These are phyloP conservation scores for Chrysina gloriosa DNA, from an alignment of 2,888 invertebrate species.

Conservation along the genomic window DNA sequence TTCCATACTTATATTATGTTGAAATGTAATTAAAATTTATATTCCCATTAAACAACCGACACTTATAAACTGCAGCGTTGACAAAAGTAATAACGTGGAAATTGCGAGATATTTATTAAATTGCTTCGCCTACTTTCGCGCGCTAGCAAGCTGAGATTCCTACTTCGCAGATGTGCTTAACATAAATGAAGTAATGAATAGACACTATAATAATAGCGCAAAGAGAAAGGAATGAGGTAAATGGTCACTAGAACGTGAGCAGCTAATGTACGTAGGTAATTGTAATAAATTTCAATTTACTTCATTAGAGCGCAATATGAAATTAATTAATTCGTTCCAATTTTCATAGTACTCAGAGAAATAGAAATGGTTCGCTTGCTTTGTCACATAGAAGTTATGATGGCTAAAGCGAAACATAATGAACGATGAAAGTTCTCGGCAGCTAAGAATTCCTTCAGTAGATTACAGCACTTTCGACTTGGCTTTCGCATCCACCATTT, in stretches of 20 bases:
- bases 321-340: not conserved
- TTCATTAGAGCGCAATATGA: not conserved
- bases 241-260: not conserved
- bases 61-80: too few species aligned
- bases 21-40: too few species aligned
- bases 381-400: not conserved
- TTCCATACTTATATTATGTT: too few species aligned
- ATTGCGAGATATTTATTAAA: too few species aligned
- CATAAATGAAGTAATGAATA: not conserved
- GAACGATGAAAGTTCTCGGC: not conserved
- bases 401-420: not conserved
- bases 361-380: not conserved
- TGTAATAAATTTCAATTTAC: not conserved
- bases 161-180: not conserved
- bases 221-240: not conserved
- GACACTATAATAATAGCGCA: not conserved
- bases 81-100: too few species aligned
- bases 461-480: not conserved
- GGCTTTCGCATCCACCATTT: not conserved
- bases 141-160: too few species aligned
- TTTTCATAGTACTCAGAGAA: not conserved
- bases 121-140: too few species aligned
- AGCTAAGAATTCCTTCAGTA: not conserved
- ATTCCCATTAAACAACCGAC: too few species aligned
- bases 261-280: not conserved